Evolutionary conservation across 1,140 invertebrate species (phyloP).

Genomic region (Conus ventricosus): DNA sequence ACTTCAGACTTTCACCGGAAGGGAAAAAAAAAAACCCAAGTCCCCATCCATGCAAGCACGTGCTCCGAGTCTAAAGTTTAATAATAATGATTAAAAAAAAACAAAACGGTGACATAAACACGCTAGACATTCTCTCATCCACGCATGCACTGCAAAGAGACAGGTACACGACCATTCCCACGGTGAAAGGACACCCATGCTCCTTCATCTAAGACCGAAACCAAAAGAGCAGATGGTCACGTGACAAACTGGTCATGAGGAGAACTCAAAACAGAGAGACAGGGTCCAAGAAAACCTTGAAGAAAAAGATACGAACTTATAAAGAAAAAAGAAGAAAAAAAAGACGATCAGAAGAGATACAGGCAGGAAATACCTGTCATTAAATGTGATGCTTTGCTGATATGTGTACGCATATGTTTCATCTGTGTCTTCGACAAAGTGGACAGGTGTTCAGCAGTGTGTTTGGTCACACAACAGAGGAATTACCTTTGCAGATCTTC

Average conservation of each 20-base stretch:
- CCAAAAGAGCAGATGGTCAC: neutral
- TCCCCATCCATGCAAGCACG: neutral
- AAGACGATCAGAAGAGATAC: neutral
- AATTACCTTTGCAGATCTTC: slow-evolving; percentile 61
- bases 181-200: neutral
- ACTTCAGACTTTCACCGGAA: neutral
- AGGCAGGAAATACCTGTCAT: neutral
- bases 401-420: neutral
- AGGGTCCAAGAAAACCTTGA: neutral
- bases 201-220: neutral
- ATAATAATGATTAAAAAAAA: too few species aligned
- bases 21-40: neutral
- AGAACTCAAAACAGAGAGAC: slow-evolving; percentile 4
- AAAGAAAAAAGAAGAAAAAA: slow-evolving; percentile 4
- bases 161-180: neutral
- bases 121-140: neutral
- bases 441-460: neutral
- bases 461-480: neutral
- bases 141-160: neutral
- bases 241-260: neutral
- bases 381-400: neutral
- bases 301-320: neutral
- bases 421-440: neutral
- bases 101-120: neutral
- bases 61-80: neutral